Evolutionary conservation across 2,113 vertebrate genomes (phyloP).

Genomic region (Cyanoramphus novaezelandiae): DNA sequence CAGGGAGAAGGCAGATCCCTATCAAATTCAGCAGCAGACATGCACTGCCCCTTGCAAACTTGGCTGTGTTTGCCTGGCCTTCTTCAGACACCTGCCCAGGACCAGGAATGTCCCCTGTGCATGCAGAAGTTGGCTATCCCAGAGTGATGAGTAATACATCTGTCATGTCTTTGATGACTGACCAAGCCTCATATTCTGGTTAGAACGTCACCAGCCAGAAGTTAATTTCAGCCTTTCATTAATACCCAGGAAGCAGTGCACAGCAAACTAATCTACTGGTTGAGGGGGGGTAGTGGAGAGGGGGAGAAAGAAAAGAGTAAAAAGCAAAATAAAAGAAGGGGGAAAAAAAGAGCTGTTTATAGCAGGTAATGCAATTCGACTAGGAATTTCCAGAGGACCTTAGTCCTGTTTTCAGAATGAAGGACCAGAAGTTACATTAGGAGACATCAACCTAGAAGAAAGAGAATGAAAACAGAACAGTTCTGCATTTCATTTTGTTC

Average conservation of each 20-base stretch:
- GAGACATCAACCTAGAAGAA: neutral
- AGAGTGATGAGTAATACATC: neutral
- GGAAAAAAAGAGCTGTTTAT: neutral
- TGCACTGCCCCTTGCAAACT: neutral
- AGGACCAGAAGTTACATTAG: neutral
- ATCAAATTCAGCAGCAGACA: neutral
- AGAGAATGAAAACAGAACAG: neutral
- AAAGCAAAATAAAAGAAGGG: too few species aligned
- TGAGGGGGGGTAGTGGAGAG: neutral
- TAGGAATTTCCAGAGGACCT: neutral
- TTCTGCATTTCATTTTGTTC: neutral
- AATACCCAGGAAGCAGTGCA: neutral
- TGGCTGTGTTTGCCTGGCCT: too few species aligned
- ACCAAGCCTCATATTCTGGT: neutral
- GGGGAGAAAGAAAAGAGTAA: too few species aligned
- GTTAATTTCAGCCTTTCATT: neutral
- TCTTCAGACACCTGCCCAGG: neutral
- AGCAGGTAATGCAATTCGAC: neutral
- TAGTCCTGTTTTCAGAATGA: neutral
- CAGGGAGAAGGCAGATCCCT: neutral
- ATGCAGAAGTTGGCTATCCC: rapidly evolving
- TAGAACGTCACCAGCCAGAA: neutral
- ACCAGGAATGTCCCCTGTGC: neutral
- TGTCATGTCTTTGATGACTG: neutral
- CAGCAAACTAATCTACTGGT: neutral